Evolutionary conservation across 2,888 invertebrate species (phyloP).

Genomic region (Empis livida): DNA sequence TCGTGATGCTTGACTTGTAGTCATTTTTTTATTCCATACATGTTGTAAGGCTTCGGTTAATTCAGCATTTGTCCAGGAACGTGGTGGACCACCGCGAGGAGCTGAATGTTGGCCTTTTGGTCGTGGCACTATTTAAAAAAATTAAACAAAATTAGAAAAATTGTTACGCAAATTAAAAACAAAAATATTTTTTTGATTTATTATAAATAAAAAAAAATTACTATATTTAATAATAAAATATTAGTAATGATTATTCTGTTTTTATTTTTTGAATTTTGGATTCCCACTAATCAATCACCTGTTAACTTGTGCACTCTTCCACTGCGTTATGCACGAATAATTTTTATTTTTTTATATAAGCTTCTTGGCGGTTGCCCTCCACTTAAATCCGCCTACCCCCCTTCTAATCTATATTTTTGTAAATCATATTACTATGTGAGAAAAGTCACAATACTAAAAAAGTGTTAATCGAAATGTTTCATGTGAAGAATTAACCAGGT

Average conservation of each 20-base stretch:
- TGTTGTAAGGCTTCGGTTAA: conserved; percentile 81
- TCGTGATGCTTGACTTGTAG: conserved; percentile 79
- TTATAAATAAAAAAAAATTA: no score
- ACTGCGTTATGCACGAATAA: neutral
- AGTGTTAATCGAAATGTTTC: no score
- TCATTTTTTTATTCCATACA: conserved; percentile 94
- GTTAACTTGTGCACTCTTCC: neutral
- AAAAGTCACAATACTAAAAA: no score
- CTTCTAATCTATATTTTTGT: no score
- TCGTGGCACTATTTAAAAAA: conserved; percentile 49
- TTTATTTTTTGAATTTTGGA: neutral
- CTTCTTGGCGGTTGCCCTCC: no score
- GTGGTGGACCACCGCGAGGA: conserved; percentile 77
- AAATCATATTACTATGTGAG: no score
- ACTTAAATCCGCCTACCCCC: no score
- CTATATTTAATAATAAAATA: neutral
- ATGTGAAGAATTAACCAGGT: no score
- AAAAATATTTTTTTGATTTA: no score
- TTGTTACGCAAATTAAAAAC: neutral
- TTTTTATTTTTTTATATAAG: conserved; percentile 1
- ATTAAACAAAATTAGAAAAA: no score
- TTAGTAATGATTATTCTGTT: no score
- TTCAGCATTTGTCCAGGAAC: conserved; percentile 87
- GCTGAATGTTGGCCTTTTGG: conserved; percentile 88
- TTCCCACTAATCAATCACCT: neutral